These are phyloP conservation scores for Triops cancriformis DNA, from an alignment of 1,140 invertebrate species.

Conservation along the genomic window DNA sequence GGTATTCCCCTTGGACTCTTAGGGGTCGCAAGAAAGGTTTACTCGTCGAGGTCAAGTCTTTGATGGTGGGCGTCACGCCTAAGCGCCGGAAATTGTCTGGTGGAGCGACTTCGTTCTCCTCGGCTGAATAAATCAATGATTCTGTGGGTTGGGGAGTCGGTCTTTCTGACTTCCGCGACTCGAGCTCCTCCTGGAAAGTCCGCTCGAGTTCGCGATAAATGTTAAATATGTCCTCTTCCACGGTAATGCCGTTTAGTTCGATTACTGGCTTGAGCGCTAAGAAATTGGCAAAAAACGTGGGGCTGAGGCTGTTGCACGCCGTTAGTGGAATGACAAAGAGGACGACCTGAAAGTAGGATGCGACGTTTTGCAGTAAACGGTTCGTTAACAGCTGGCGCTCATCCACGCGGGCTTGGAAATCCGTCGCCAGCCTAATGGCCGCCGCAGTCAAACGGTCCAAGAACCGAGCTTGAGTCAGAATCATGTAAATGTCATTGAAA, in stretches of 20 bases:
- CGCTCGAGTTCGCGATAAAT: neutral
- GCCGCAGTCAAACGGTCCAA: neutral
- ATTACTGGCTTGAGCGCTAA: neutral
- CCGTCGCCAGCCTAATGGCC: neutral
- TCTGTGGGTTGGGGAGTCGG: neutral
- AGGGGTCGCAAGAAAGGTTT: constrained; percentile 39
- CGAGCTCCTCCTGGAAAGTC: neutral
- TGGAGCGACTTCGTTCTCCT: neutral
- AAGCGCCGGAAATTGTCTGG: constrained; percentile 26
- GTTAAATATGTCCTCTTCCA: neutral
- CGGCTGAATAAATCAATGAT: neutral
- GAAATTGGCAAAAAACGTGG: neutral
- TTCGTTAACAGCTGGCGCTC: neutral
- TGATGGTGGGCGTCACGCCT: constrained; percentile 22
- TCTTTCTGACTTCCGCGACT: neutral
- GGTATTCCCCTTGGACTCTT: constrained; percentile 41
- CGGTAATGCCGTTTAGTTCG: neutral
- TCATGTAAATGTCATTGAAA: neutral
- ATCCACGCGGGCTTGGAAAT: neutral
- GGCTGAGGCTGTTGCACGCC: neutral
- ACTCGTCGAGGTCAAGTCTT: constrained; percentile 17
- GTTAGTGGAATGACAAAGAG: neutral
- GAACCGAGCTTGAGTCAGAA: neutral
- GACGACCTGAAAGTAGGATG: neutral
- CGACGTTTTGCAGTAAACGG: constrained; percentile 5